Evolutionary conservation across 2,888 invertebrate genomes (phyloP).

Genomic region (Creontiades dilutus): DNA sequence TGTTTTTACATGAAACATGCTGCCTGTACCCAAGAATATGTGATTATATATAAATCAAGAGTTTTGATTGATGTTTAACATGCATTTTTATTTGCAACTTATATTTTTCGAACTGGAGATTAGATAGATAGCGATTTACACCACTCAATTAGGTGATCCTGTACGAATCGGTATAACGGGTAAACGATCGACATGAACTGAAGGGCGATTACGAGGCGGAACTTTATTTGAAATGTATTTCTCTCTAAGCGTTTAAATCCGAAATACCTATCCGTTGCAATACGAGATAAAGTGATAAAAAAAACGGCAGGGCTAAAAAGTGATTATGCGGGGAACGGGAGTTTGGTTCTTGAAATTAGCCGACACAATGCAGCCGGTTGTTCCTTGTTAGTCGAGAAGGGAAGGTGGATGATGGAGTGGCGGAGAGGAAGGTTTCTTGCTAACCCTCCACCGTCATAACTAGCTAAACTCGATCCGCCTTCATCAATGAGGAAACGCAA

Average conservation of each 20-base stretch:
- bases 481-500: constrained; percentile 40
- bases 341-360: constrained; percentile 13
- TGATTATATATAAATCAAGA: too few species aligned
- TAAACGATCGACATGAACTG: too few species aligned
- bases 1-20: too few species aligned
- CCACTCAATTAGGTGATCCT: too few species aligned
- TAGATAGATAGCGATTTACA: too few species aligned
- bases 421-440: constrained; percentile 17
- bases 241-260: background rate
- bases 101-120: too few species aligned
- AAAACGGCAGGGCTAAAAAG: background rate
- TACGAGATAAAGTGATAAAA: background rate
- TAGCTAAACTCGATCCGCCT: constrained; percentile 46
- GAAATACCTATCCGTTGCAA: background rate
- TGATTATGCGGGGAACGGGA: background rate
- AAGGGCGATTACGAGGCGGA: too few species aligned
- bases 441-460: constrained; percentile 26
- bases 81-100: too few species aligned
- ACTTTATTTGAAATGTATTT: too few species aligned
- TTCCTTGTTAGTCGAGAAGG: constrained; percentile 9
- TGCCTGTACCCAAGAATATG: too few species aligned
- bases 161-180: too few species aligned
- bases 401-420: constrained; percentile 6
- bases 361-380: background rate
- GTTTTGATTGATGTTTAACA: too few species aligned